Percentiles rank a stretch among this genome's conserved stretches.
Evolutionary conservation across 2,888 invertebrate species (phyloP).

Genomic region (Drosophila cognata): DNA sequence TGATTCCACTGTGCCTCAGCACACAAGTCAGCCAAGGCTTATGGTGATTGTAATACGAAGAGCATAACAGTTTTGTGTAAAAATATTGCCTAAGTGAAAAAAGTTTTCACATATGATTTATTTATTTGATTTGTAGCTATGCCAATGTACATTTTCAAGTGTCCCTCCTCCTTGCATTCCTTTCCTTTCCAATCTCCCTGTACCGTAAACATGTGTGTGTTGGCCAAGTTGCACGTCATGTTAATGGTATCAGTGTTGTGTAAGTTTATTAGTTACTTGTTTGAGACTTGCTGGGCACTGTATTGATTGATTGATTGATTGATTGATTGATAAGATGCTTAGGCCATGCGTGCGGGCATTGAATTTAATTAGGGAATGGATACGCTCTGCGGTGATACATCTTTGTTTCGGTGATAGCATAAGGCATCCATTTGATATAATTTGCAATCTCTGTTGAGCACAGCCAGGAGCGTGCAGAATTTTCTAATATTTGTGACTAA

Average conservation of each 20-base stretch:
- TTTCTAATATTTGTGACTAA: slow-evolving; percentile 54
- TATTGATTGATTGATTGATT: slow-evolving; percentile 64
- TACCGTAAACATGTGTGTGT: slow-evolving; percentile 7
- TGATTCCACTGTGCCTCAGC: slow-evolving; percentile 27
- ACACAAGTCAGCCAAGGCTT: slow-evolving; percentile 52
- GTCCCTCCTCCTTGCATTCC: neutral
- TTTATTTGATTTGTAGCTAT: slow-evolving; percentile 68
- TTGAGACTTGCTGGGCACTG: slow-evolving; percentile 47
- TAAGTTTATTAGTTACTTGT: slow-evolving; percentile 72
- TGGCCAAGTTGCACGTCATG: slow-evolving; percentile 31
- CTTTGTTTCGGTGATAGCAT: slow-evolving; percentile 10
- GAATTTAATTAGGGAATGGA: slow-evolving; percentile 50
- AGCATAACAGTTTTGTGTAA: slow-evolving; percentile 60
- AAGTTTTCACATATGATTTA: slow-evolving; percentile 76
- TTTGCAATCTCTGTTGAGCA: slow-evolving; percentile 44
- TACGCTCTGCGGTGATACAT: slow-evolving; percentile 20
- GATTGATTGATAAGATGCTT: slow-evolving; percentile 54
- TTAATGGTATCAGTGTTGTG: slow-evolving; percentile 48
- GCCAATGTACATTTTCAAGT: slow-evolving; percentile 24
- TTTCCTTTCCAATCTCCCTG: neutral
- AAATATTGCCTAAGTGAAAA: slow-evolving; percentile 76
- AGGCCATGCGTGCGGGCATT: slow-evolving; percentile 29
- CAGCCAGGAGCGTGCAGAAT: slow-evolving; percentile 30
- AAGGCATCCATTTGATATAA: slow-evolving; percentile 27
- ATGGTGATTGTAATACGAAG: slow-evolving; percentile 62